Evolutionary conservation across 1,140 invertebrate genomes (phyloP).

Genomic region (Globodera rostochiensis): DNA sequence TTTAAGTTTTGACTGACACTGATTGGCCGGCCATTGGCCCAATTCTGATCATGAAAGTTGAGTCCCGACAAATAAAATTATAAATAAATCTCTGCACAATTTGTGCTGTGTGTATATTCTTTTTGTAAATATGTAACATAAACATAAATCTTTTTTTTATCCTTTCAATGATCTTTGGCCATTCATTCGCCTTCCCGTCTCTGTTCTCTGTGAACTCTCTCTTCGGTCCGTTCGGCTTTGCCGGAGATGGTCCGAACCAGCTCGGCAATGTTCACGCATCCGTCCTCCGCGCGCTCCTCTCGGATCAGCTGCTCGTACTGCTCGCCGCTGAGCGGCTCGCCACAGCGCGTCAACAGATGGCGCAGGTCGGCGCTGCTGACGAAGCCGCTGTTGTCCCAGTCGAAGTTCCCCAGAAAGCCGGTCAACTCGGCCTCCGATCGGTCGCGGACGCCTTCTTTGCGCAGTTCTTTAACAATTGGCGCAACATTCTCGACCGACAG

Average conservation of each 20-base stretch:
- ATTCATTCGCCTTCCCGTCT: neutral
- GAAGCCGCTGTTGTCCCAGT: constrained; percentile 20
- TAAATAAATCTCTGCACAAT: too few species aligned
- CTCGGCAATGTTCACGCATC: constrained; percentile 17
- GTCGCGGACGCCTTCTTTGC: constrained; percentile 21
- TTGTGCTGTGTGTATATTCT: too few species aligned
- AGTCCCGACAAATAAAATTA: too few species aligned
- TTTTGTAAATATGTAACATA: too few species aligned
- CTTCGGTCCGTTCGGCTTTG: neutral
- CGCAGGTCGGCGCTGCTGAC: constrained; percentile 19
- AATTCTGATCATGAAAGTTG: too few species aligned
- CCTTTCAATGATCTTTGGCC: too few species aligned
- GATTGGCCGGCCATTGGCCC: neutral
- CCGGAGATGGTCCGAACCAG: constrained; percentile 17
- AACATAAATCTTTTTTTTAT: too few species aligned
- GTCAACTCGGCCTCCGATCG: constrained; percentile 17
- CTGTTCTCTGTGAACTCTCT: neutral
- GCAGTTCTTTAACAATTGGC: constrained; percentile 10
- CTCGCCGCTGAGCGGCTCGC: constrained; percentile 23
- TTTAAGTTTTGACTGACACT: neutral
- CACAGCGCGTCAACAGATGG: constrained; percentile 17
- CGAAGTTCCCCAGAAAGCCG: constrained; percentile 25
- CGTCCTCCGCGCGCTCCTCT: constrained; percentile 14
- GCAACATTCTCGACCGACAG: neutral
- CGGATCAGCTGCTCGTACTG: constrained; percentile 17